Conservation (phyloP, 2,113 vertebrate genomes). For the Psilopogon haemacephalus region DNA sequence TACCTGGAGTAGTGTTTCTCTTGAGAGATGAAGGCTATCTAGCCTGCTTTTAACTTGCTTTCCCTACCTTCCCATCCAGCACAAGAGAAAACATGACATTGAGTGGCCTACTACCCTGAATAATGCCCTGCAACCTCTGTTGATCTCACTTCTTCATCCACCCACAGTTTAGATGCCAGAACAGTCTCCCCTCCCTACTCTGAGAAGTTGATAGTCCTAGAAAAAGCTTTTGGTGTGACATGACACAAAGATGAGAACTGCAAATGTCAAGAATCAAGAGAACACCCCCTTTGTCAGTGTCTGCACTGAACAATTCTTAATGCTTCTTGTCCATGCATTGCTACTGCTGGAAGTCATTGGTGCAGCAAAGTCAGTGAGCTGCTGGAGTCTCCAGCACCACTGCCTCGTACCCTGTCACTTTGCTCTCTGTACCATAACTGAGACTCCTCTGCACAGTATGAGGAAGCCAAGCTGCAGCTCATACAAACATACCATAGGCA, state of each 20-base stretch:
- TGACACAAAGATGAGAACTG: neutral
- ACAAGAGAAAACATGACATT: neutral
- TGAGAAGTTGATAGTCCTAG: neutral
- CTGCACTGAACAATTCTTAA: neutral
- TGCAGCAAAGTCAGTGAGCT: neutral
- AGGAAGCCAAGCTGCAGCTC: neutral
- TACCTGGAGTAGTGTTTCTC: neutral
- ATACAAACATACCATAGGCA: fast-evolving
- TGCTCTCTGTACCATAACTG: neutral
- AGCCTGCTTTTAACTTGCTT: neutral
- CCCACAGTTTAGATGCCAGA: neutral
- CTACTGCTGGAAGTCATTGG: neutral
- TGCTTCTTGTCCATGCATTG: fast-evolving
- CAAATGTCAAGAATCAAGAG: neutral
- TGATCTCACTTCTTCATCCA: neutral
- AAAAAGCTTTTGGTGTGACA: neutral
- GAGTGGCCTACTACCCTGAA: neutral
- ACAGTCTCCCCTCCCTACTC: neutral
- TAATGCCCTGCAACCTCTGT: neutral
- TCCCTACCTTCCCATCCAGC: neutral
- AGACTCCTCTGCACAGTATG: neutral
- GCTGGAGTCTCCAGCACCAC: fast-evolving
- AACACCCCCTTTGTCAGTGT: neutral
- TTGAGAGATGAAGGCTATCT: neutral
- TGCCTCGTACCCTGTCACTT: fast-evolving